Evolutionary conservation across 2,888 invertebrate species (phyloP).

Genomic region (Scrobipalpa costella): DNA sequence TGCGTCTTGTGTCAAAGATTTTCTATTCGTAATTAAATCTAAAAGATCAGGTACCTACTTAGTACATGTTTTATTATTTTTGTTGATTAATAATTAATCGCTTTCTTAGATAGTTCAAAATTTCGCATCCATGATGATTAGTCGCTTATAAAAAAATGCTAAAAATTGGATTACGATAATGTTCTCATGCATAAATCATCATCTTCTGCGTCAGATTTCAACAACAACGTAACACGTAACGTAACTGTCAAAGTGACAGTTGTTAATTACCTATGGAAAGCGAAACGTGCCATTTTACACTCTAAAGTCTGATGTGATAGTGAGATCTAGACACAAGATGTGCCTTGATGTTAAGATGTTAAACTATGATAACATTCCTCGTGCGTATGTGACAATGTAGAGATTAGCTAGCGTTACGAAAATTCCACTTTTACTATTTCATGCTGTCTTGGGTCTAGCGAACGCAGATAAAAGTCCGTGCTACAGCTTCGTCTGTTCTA

Average conservation of each 20-base stretch:
- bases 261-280: conserved; percentile 43
- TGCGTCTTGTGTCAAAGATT: too few relatives aligned
- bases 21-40: too few relatives aligned
- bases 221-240: conserved; percentile 19
- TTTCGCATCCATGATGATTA: too few relatives aligned
- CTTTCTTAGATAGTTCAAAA: too few relatives aligned
- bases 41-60: too few relatives aligned
- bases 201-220: not conserved
- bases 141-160: conserved; percentile 8
- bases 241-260: conserved; percentile 35
- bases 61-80: too few relatives aligned
- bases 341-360: too few relatives aligned
- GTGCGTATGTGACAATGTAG: conserved; percentile 1
- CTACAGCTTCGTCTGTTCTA: too few relatives aligned
- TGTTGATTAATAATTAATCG: too few relatives aligned
- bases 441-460: not conserved
- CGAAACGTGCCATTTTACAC: conserved; percentile 39
- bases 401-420: not conserved
- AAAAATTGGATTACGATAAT: too few relatives aligned
- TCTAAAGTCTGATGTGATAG: conserved; percentile 1
- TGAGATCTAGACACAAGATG: not conserved
- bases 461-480: too few relatives aligned
- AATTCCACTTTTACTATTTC: not conserved
- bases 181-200: conserved; percentile 11
- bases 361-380: conserved; percentile 16